These are phyloP conservation scores for Cotesia vestalis DNA, from an alignment of 1,140 invertebrate genomes.

Conservation along the genomic window DNA sequence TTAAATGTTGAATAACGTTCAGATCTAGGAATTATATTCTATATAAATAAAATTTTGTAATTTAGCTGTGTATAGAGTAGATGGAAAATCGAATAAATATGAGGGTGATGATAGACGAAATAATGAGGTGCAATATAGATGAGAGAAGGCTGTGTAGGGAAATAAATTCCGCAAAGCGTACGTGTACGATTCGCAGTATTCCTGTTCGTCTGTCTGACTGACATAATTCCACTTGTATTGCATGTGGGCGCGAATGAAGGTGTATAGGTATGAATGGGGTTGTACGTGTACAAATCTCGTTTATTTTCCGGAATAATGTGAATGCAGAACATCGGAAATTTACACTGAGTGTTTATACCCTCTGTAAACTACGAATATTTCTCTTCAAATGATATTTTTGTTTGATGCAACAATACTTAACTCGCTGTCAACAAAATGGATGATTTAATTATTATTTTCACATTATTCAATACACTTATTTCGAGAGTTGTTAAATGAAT, in stretches of 20 bases:
- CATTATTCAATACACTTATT: neutral
- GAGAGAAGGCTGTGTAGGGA: neutral
- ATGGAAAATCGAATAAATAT: no score
- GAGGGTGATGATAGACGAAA: constrained; percentile 3
- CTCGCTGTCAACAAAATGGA: no score
- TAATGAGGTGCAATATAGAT: constrained; percentile 6
- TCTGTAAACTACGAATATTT: constrained; percentile 41
- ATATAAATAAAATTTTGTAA: no score
- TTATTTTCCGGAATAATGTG: constrained; percentile 34
- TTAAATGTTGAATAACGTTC: neutral
- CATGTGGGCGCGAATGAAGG: neutral
- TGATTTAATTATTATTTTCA: neutral
- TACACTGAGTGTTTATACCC: constrained; percentile 36
- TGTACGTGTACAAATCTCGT: constrained; percentile 28
- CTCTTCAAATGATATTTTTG: constrained; percentile 30
- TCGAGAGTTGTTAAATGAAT: no score
- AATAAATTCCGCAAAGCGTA: constrained; percentile 7
- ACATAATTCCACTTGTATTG: constrained; percentile 26
- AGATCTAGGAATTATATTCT: no score
- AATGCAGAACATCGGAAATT: constrained; percentile 36
- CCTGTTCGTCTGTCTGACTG: constrained; percentile 12
- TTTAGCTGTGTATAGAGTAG: no score
- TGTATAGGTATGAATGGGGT: neutral
- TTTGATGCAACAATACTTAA: no score
- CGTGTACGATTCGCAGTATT: constrained; percentile 17